A percentile compares a stretch with the other conserved stretches of the same genome.
These are phyloP conservation scores for Anguilla marmorata DNA, from an alignment of 2,797 vertebrate genomes.

Conservation along the genomic window DNA sequence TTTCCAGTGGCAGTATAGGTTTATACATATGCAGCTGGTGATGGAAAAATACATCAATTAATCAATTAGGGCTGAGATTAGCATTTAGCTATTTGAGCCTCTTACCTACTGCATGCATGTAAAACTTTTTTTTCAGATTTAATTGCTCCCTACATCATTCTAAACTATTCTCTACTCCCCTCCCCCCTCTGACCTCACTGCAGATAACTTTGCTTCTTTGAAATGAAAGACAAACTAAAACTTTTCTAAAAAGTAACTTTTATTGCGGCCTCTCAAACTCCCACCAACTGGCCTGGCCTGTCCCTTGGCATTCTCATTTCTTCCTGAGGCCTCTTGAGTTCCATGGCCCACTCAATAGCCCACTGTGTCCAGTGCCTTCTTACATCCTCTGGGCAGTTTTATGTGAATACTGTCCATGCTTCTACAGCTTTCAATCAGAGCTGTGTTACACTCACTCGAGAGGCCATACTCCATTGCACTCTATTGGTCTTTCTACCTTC, in stretches of 20 bases:
- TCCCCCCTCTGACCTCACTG: too few relatives aligned
- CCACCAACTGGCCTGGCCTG: neutral
- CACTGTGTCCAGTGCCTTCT: neutral
- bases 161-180: too few relatives aligned
- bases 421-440: neutral
- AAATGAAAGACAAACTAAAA: neutral
- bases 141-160: too few relatives aligned
- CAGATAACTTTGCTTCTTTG: neutral
- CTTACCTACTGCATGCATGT: too few relatives aligned
- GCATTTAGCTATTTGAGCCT: too few relatives aligned
- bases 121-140: too few relatives aligned
- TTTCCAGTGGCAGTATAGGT: neutral
- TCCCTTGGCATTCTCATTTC: neutral
- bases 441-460: neutral
- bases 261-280: neutral
- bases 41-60: neutral
- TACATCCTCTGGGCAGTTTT: neutral
- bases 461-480: neutral
- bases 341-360: neutral
- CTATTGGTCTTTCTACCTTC: too few relatives aligned
- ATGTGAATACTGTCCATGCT: neutral
- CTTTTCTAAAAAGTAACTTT: neutral
- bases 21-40: neutral
- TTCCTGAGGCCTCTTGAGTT: neutral
- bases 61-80: too few relatives aligned